phyloP scores from a whole-genome alignment of 1,140 invertebrate species.

The Drosophila ficusphila region DNA sequence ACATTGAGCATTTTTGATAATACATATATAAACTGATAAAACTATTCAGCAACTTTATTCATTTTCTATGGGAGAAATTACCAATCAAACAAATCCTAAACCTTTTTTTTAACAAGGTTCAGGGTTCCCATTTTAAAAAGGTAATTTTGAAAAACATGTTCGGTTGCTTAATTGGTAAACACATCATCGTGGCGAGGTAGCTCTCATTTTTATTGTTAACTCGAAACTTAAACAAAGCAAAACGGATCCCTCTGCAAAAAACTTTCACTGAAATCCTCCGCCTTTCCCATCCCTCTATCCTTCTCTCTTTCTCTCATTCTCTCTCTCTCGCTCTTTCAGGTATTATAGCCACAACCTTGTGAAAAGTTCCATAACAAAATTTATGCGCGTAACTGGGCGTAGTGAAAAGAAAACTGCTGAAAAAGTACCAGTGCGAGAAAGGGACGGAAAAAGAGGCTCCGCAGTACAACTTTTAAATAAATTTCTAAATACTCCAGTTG shows the following conservation, averaged over 20 bases:
- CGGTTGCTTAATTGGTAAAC: not conserved
- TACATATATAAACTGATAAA: too few relatives aligned
- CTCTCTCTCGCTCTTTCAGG: not conserved
- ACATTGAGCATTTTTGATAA: too few relatives aligned
- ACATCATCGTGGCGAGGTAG: slow-evolving; percentile 1
- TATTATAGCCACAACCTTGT: slow-evolving; percentile 52
- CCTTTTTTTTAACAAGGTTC: too few relatives aligned
- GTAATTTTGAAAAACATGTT: too few relatives aligned
- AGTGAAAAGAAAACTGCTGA: slow-evolving; percentile 58
- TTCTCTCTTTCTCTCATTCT: too few relatives aligned
- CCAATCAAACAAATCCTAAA: too few relatives aligned
- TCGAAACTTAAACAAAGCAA: slow-evolving; percentile 45
- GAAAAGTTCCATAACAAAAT: slow-evolving; percentile 78
- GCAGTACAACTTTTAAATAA: slow-evolving; percentile 71
- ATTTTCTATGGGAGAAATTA: too few relatives aligned
- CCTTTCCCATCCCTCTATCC: too few relatives aligned
- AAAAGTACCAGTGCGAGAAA: slow-evolving; percentile 9
- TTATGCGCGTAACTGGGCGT: slow-evolving; percentile 81
- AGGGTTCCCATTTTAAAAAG: too few relatives aligned
- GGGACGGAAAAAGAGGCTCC: not conserved
- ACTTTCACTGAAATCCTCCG: slow-evolving; percentile 38
- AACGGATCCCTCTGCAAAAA: slow-evolving; percentile 35
- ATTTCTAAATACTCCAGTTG: slow-evolving; percentile 76
- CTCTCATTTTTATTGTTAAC: slow-evolving; percentile 16
- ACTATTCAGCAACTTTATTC: too few relatives aligned